Evolutionary conservation across 2,888 invertebrate species (phyloP), one percentile per base, ranked within the genome.

Genomic region (Nipponacmea schrenckii): DNA sequence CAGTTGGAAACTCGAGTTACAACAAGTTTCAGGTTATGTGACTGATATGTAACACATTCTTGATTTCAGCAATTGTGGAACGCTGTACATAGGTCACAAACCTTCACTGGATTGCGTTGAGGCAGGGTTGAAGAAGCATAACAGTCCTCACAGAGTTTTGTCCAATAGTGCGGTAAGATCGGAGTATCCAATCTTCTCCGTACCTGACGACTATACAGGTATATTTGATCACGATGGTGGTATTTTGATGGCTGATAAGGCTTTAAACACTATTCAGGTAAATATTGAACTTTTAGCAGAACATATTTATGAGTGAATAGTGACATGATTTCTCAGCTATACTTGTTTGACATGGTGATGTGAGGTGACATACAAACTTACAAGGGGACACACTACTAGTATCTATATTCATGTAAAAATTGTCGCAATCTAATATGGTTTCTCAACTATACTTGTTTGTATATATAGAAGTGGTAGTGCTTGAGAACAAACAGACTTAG

Each of bases 221-320:
- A 68, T 86, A 8, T 72, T 83, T 0, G 87, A 87, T 68, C 72
- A 77, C 4, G 79, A 79, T 7, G 88, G 83, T 0, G 87, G 87
- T 0, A 73, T 86, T 7, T 73, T 88, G 26, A 72, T 77, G 64
- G 84, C 88, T 3, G 86, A 86, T 65, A 84, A 82, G 71, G 79
- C 82, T 31, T 72, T 87, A 15, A 27, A 45, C 24, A 82, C 85
- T 2, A 81, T 81, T 26, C 88, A 87, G 80, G 89, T 89, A 79
- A 63, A 17, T 27, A n/a, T 50, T 26, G 26, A n/a, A 15, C 0
- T 14, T 7, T 10, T 12, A 7, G 20, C n/a, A 14, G 12, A 15
- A 63, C 17, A 24, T 7, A 24, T 31, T 17, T n/a, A n/a, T n/a
- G n/a, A n/a, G n/a, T n/a, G n/a, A n/a, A n/a, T n/a, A n/a, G n/a